These are phyloP conservation scores for Rhadina sibilatrix DNA, from an alignment of 2,113 vertebrate species.

Conservation along the genomic window DNA sequence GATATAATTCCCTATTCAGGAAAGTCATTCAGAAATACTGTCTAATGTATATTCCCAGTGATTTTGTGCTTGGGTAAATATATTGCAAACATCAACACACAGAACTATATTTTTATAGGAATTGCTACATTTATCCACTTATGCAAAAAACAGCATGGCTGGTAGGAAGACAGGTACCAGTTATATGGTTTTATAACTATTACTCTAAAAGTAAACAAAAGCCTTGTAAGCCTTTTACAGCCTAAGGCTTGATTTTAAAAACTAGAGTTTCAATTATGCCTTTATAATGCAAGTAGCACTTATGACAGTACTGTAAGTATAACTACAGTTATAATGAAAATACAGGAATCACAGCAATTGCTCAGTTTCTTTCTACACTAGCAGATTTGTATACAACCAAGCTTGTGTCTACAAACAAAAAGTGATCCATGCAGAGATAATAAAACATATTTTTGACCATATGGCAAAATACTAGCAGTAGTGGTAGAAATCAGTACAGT, in stretches of 20 bases:
- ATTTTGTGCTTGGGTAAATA: background rate
- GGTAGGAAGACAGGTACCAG: background rate
- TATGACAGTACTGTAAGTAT: background rate
- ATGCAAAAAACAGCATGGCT: background rate
- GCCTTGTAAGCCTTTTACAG: background rate
- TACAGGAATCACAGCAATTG: background rate
- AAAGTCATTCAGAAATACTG: background rate
- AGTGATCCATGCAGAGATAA: background rate
- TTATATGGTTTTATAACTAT: background rate
- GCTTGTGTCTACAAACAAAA: background rate
- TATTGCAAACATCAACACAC: background rate
- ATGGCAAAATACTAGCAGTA: background rate
- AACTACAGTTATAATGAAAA: background rate
- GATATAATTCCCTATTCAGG: background rate
- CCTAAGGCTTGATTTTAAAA: background rate
- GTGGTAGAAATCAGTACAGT: background rate
- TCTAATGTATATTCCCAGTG: background rate
- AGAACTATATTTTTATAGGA: background rate
- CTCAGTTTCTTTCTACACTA: background rate
- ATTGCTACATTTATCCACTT: background rate
- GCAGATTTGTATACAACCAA: background rate
- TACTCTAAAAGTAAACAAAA: background rate
- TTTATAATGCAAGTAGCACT: background rate
- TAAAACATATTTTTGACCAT: background rate
- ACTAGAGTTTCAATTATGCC: background rate